Percentiles rank a stretch among this genome's conserved stretches.
Evolutionary conservation across 1,140 invertebrate genomes (phyloP).

Genomic region (Trinorchestia longiramus): DNA sequence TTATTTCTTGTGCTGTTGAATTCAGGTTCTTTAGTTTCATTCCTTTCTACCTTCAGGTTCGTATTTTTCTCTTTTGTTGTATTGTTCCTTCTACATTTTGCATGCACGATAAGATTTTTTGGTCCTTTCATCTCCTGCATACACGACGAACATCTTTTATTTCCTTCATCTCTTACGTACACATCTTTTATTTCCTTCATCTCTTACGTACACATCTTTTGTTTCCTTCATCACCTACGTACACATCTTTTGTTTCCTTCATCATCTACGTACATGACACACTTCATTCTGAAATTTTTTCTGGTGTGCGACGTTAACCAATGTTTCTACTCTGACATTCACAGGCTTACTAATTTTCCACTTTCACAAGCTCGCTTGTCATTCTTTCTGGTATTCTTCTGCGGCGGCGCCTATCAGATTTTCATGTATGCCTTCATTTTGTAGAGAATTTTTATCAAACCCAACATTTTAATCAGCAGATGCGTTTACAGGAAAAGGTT

Average conservation of each 20-base stretch:
- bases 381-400: neutral
- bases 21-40: neutral
- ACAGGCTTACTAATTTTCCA: neutral
- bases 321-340: neutral
- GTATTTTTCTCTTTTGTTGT: too few relatives aligned
- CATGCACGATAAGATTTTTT: neutral
- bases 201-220: neutral
- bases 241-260: too few relatives aligned
- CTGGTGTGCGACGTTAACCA: neutral
- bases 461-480: neutral
- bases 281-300: neutral
- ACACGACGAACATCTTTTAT: neutral
- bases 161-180: neutral
- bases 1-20: neutral
- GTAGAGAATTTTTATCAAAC: neutral
- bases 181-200: neutral
- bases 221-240: too few relatives aligned
- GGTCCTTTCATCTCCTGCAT: neutral
- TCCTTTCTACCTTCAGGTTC: neutral
- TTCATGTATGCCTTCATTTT: neutral
- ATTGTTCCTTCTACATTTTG: neutral
- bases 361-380: neutral
- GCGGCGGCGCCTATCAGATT: neutral
- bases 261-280: too few relatives aligned
- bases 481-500: too few relatives aligned